Base-by-base conservation (phyloP, 2,113 vertebrate genomes). In the Girardinichthys multiradiatus region DNA sequence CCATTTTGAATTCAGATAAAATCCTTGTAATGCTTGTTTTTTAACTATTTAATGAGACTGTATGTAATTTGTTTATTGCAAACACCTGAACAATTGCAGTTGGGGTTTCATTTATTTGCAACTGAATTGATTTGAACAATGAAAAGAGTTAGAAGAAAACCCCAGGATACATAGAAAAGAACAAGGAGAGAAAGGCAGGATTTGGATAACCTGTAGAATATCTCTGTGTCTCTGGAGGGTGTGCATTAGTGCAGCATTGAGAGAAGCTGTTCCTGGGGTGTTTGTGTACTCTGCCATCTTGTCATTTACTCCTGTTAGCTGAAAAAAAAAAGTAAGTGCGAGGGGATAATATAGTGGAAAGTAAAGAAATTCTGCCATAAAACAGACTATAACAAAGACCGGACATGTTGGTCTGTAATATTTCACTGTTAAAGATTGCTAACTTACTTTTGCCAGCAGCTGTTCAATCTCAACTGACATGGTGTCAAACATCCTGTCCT, bases 401-500 rank as follows among this genome's bases (percentile, higher is more conserved):
- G 21, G n/a, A 21, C 48, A 2, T 54, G 8, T 54, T 54, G 4
- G 6, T 45, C 17, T 45, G 1, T 21, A 45, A 54, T 11, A 21
- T 54, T 24, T 10, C 7, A 11, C 8, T 10, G 2, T 17, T 30
- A 51, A 5, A 67, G 35, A 76, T 26, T 58, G 61, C 72, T 57
- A 0, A 83, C 88, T 95, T 91, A 99, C 98, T 94, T 97, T 99
- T 61, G 96, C 95, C 89, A 99, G 91, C 30, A 99, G 95, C 29
- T 99, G 98, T 76, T 99, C 98, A 74, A 99, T 97, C 90, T 99
- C 98, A 86, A 99, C 97, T 17, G 98, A 98, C 97, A 99, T 98
- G 37, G 97, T 98, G 89, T 99, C 98, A 93, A 99, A 99, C 98
- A 99, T 99, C 87, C 97, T 96, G 94, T 99, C 97, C 92, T 99